Base-by-base conservation (phyloP, 2,797 vertebrate species). In the Hyperoplus immaculatus region DNA sequence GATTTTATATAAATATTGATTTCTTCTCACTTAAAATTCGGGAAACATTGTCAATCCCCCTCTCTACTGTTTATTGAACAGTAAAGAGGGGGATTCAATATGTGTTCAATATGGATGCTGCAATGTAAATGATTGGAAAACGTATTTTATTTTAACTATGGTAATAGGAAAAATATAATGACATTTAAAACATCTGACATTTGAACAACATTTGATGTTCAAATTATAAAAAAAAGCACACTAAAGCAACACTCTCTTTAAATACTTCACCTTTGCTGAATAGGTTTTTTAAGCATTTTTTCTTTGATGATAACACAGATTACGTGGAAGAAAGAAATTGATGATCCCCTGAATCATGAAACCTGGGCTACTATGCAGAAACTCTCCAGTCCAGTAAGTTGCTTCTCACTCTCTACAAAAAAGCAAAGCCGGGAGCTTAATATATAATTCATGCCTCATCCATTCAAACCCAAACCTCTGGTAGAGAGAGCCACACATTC, bases 331-430 rank as follows among this genome's bases (percentile, higher is more conserved):
- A 91, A 91, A 82, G 93, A 95, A 72, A 87, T 82, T 4, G 93
- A 95, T 3, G 93, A 94, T 18, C 84, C 93, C 8, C 83, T 94
- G 79, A 92, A 92, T 77, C 90, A 93, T 47, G 95, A 95, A 66
- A 75, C 82, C 76, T 95, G 94, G 94, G 85, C 91, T 67, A 84
- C 91, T 56, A 81, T 95, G 89, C 92, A 95, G 85, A 96, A 95
- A 85, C 87, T 95, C 84, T 93, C 94, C 54, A 88, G 73, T 87
- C 89, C 91, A 66, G 95, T 95, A 92, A 95, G 94, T 87, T 73
- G 21, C 42, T 72, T 81, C 49, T 68, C 12, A 60, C 38, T 72
- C 64, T 45, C 59, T 47, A 70, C 74, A 85, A 88, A 81, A 57
- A 50, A 80, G 72, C 55, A 81, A 80, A 88, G 61, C 77, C 61